phyloP scores from a whole-genome alignment of 2,797 vertebrate genomes.

The Tokudaia tokunoshimensis region DNA sequence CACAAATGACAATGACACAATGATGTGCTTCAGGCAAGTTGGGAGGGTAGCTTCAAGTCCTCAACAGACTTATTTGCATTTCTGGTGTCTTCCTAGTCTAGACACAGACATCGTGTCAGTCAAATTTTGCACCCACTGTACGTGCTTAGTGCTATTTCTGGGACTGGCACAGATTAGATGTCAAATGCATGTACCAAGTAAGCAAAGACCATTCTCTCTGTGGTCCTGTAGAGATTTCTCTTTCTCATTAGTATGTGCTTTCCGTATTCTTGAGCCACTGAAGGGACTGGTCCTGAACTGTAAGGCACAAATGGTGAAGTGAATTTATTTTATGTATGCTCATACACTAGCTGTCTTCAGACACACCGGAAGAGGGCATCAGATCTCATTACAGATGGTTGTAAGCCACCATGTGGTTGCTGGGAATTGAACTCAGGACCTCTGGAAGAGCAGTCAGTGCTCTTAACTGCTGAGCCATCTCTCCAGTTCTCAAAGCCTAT shows the following conservation, averaged over 20 bases:
- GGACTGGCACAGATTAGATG: slow-evolving; percentile 1
- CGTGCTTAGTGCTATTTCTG: background rate
- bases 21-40: slow-evolving; percentile 15
- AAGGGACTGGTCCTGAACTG: background rate
- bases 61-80: background rate
- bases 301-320: background rate
- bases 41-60: background rate
- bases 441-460: too few relatives aligned
- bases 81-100: background rate
- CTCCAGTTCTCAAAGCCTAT: background rate
- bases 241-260: background rate
- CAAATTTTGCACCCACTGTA: background rate
- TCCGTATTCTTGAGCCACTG: slow-evolving; percentile 6
- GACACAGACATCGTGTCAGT: background rate
- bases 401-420: too few relatives aligned
- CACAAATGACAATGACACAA: background rate
- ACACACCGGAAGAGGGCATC: too few relatives aligned
- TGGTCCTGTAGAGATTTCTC: background rate
- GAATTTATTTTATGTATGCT: background rate
- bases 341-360: too few relatives aligned
- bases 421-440: too few relatives aligned
- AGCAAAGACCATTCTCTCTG: background rate
- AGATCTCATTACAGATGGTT: too few relatives aligned
- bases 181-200: background rate
- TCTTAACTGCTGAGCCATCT: too few relatives aligned